phyloP scores from a whole-genome alignment of 2,113 vertebrate genomes.

The Recurvirostra avosetta region DNA sequence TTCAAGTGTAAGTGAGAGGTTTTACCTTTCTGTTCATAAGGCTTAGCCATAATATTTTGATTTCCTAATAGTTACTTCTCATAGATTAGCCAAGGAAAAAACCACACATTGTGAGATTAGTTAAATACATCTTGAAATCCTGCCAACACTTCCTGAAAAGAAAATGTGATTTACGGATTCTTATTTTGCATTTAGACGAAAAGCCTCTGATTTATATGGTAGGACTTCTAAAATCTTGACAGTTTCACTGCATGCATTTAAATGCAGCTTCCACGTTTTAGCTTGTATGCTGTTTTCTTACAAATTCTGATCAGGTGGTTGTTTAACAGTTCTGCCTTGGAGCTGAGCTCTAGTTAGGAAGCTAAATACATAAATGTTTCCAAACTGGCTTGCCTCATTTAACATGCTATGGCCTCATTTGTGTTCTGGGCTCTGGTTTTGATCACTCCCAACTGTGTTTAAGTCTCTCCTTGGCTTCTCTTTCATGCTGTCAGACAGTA shows the following conservation, averaged over 20 bases:
- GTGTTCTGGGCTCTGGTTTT: slow-evolving; percentile 16
- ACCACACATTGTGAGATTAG: neutral
- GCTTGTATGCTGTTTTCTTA: neutral
- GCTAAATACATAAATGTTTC: slow-evolving; percentile 16
- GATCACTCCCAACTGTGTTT: slow-evolving; percentile 1
- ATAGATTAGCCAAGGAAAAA: neutral
- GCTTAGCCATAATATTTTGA: slow-evolving; percentile 27
- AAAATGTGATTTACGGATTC: slow-evolving; percentile 9
- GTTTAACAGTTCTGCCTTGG: slow-evolving; percentile 14
- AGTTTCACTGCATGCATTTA: neutral
- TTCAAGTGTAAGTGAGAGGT: neutral
- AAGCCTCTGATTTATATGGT: slow-evolving; percentile 2
- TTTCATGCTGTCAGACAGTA: neutral
- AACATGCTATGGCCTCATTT: neutral
- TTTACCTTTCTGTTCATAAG: neutral
- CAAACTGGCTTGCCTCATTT: slow-evolving; percentile 41
- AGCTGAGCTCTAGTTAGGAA: slow-evolving; percentile 14
- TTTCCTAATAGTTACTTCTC: slow-evolving; percentile 19
- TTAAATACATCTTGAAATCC: slow-evolving; percentile 25
- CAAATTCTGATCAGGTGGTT: slow-evolving; percentile 1
- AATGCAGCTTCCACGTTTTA: neutral
- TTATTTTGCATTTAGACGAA: neutral
- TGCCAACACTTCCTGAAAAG: neutral
- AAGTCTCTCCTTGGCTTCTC: neutral
- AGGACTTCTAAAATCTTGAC: neutral